Conservation (phyloP, 2,113 vertebrate genomes). For the Cebus imitator region DNA sequence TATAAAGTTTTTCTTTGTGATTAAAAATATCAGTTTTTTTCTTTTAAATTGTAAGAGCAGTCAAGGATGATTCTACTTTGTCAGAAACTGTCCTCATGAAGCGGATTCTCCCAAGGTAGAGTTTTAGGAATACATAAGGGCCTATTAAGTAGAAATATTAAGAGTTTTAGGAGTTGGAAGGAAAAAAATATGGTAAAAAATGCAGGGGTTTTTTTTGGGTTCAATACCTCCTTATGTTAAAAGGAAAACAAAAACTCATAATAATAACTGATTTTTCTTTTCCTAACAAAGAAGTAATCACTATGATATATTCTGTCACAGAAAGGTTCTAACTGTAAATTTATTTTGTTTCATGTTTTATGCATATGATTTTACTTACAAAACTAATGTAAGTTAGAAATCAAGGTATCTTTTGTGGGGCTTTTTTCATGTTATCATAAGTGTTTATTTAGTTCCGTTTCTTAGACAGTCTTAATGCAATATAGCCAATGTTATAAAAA, state of each 20-base stretch:
- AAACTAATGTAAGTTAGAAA: not conserved
- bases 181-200: not conserved
- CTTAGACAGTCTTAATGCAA: not conserved
- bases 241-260: not conserved
- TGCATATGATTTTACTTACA: not conserved
- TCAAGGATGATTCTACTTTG: not conserved
- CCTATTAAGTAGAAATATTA: not conserved
- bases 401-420: not conserved
- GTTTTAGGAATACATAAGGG: not conserved
- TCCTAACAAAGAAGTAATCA: not conserved
- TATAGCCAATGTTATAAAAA: not conserved
- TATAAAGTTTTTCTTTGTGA: not conserved
- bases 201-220: not conserved
- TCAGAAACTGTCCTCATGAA: not conserved
- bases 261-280: slow-evolving; percentile 23
- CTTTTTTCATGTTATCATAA: not conserved
- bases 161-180: not conserved
- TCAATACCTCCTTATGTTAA: not conserved
- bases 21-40: slow-evolving; percentile 31
- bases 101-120: not conserved
- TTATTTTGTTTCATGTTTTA: not conserved
- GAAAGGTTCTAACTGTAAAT: not conserved
- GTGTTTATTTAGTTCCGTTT: not conserved
- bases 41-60: not conserved
- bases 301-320: not conserved